Evolutionary conservation across 2,888 invertebrate species (phyloP).

Genomic region (Minunthozetes semirufus): DNA sequence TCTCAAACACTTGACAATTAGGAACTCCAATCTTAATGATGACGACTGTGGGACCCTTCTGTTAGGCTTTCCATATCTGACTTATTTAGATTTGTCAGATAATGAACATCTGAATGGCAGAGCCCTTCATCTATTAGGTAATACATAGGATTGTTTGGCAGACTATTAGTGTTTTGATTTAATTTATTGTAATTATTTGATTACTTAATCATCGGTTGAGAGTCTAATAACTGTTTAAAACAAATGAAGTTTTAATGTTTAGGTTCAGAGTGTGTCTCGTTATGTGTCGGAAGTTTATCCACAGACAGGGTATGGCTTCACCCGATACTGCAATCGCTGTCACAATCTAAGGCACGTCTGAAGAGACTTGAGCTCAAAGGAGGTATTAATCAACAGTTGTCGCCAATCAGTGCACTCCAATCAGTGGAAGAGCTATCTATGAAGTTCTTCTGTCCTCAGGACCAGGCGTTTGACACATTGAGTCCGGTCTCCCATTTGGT

Average conservation of each 20-base stretch:
- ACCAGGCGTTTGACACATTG: neutral
- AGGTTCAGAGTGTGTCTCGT: neutral
- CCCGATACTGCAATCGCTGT: neutral
- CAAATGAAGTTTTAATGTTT: neutral
- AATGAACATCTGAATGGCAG: neutral
- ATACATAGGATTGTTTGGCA: no score
- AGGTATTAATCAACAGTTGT: neutral
- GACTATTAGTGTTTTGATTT: neutral
- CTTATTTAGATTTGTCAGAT: neutral
- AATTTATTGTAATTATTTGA: neutral
- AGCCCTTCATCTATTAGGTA: neutral
- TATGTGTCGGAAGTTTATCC: constrained; percentile 25
- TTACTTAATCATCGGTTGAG: neutral
- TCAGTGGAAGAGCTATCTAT: neutral
- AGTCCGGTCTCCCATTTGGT: neutral
- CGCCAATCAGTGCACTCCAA: neutral
- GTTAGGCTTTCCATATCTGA: neutral
- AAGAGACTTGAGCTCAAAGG: constrained; percentile 16
- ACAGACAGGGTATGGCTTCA: constrained; percentile 4
- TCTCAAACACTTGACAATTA: neutral
- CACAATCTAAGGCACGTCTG: neutral
- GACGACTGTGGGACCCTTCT: neutral
- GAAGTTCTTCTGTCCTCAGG: constrained; percentile 19
- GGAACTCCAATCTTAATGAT: neutral
- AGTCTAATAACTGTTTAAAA: neutral